phyloP scores from a whole-genome alignment of 2,797 vertebrate genomes.

The Diglossa cyanea region DNA sequence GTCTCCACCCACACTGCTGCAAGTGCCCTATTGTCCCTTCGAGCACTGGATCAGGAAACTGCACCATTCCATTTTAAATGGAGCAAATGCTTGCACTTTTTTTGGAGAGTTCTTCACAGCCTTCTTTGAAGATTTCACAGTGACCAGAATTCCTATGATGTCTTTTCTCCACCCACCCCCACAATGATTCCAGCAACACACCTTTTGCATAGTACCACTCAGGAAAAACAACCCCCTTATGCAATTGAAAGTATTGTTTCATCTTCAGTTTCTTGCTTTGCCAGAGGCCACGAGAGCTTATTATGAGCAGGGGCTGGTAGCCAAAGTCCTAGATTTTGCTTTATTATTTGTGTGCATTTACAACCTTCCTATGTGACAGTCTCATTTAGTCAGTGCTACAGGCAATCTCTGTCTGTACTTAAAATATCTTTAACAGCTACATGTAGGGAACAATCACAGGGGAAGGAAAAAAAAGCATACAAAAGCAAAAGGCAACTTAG shows the following conservation, averaged over 20 bases:
- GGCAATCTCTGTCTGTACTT: conserved; percentile 67
- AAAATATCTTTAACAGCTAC: conserved; percentile 68
- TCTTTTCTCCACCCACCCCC: not conserved
- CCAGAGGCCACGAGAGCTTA: conserved; percentile 22
- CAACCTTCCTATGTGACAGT: conserved; percentile 66
- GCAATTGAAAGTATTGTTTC: not conserved
- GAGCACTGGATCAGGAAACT: not conserved
- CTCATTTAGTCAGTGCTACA: conserved; percentile 67
- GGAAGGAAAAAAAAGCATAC: conserved; percentile 17
- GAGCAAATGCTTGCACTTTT: not conserved
- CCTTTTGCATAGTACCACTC: not conserved
- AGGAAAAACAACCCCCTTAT: not conserved
- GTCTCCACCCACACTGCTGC: rapidly evolving
- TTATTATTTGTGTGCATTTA: conserved; percentile 69
- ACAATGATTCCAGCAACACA: not conserved
- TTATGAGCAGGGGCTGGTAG: conserved; percentile 49
- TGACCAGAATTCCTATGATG: not conserved
- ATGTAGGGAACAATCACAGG: conserved; percentile 24
- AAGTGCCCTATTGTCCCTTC: not conserved
- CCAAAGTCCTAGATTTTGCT: conserved; percentile 57
- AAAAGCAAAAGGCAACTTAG: conserved; percentile 52
- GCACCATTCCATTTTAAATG: not conserved
- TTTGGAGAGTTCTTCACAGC: not conserved
- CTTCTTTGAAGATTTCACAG: not conserved
- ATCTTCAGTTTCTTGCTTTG: conserved; percentile 30